Base-by-base conservation (phyloP, 2,797 vertebrate species). In the Paratrypauchen microcephalus region DNA sequence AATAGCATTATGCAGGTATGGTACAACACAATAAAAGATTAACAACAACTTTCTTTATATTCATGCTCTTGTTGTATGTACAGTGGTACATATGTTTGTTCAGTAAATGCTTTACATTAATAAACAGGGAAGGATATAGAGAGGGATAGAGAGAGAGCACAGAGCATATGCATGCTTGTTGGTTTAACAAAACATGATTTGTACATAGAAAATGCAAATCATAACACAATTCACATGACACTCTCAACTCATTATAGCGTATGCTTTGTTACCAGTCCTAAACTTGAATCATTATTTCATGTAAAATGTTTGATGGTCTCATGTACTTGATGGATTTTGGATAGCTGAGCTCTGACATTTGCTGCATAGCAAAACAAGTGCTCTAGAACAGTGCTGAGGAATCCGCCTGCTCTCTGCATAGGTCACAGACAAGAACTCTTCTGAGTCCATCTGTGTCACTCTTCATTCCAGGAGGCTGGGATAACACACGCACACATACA, bases 401-500 rank as follows among this genome's bases (percentile, higher is more conserved):
- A 28, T 64, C 23, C 23, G 18, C 23, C 41, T 64, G 62, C 21
- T 48, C 62, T 48, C 26, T 26, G 62, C n/a, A 47, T 24, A 48
- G 62, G 62, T 64, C 41, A 64, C 41, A 64, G 15, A 64, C 6
- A 19, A 48, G 41, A 64, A 23, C 62, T 26, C 62, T 48, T 64
- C 4, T 41, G 23, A 64, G 41, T 74, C 77, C 64, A 60, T 32
- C 23, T 64, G 24, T 68, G 72, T 61, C 58, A 60, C 39, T 61
- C 50, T 56, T 66, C 52, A 36, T 74, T 73, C 70, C 71, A 52
- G 26, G 76, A 30, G 81, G 56, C 50, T 79, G 48, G 36, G 55
- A 69, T 70, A 76, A 75, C 47, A 24, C 50, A 72, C 65, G 75
- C 71, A 75, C 65, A 30, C 50, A 72, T 60, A 76, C 71, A 75